phyloP scores from a whole-genome alignment of 2,113 vertebrate genomes.

The Melanerpes formicivorus region DNA sequence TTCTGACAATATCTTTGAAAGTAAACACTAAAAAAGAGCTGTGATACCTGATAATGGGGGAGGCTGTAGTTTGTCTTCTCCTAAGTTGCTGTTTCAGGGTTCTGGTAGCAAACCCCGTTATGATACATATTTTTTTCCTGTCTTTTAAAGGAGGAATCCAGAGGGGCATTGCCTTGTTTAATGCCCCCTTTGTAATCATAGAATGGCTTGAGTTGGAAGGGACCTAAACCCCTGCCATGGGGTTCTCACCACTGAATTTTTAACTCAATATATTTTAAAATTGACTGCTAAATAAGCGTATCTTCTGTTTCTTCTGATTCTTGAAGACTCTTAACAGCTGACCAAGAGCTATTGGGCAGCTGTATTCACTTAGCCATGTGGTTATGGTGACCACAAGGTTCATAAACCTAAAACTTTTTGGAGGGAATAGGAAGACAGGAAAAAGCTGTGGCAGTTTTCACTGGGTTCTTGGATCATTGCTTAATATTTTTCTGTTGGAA shows the following conservation, averaged over 20 bases:
- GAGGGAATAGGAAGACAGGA: not conserved
- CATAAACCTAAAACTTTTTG: not conserved
- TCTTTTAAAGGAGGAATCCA: not conserved
- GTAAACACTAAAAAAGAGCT: not conserved
- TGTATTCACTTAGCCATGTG: not conserved
- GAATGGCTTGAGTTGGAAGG: too few relatives aligned
- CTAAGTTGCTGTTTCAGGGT: not conserved
- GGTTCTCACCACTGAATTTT: not conserved
- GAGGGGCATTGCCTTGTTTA: not conserved
- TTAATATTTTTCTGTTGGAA: not conserved
- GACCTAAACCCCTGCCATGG: too few relatives aligned
- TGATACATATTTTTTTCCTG: not conserved
- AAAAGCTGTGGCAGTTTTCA: not conserved
- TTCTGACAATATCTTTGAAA: not conserved
- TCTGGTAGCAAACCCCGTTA: not conserved
- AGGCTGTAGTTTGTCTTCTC: not conserved
- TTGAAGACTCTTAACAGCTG: not conserved
- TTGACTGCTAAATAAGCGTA: not conserved
- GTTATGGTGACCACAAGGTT: not conserved
- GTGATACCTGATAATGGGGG: not conserved
- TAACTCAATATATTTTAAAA: not conserved
- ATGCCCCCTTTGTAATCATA: not conserved
- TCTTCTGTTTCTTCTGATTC: not conserved
- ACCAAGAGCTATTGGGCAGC: not conserved
- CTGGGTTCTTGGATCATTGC: not conserved